Percentiles rank a stretch among this genome's conserved stretches.
These are phyloP conservation scores for Phenganax subtilis DNA, from an alignment of 92 coral and sea anemone genomes.

Conservation along the genomic window DNA sequence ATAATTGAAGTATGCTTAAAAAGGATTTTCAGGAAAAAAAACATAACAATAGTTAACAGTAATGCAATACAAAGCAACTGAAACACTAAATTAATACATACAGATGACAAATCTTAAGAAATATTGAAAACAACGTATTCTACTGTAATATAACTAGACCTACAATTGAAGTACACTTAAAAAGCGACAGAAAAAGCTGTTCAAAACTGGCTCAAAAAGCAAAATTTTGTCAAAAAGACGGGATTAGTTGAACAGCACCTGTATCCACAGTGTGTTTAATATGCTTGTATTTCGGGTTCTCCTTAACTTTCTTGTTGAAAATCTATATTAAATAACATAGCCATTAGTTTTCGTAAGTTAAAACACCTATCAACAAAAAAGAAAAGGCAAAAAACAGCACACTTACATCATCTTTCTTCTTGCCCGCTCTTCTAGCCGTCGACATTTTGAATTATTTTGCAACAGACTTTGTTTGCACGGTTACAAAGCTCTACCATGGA, in stretches of 20 bases:
- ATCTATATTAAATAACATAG: conserved; percentile 51
- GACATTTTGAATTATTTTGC: conserved; percentile 71
- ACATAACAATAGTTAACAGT: background rate
- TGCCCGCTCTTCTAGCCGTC: conserved; percentile 79
- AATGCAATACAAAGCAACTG: background rate
- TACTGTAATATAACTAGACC: too few species aligned
- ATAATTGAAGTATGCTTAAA: too few species aligned
- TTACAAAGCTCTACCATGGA: conserved; percentile 58
- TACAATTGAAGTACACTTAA: background rate
- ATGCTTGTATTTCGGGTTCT: conserved; percentile 93
- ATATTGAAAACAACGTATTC: too few species aligned
- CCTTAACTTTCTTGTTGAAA: conserved; percentile 82
- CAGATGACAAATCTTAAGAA: too few species aligned
- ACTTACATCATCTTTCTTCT: conserved; percentile 79
- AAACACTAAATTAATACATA: too few species aligned
- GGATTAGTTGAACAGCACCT: conserved; percentile 48
- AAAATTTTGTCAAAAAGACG: background rate
- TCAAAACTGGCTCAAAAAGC: background rate
- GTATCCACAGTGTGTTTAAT: conserved; percentile 89
- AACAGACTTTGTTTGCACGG: conserved; percentile 61
- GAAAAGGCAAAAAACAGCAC: background rate
- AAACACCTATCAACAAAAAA: background rate
- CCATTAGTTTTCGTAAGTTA: conserved; percentile 15
- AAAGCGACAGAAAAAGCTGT: background rate
- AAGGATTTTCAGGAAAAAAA: too few species aligned